Conservation (phyloP, 2,888 invertebrate species). For the Nymphalis c-album region DNA sequence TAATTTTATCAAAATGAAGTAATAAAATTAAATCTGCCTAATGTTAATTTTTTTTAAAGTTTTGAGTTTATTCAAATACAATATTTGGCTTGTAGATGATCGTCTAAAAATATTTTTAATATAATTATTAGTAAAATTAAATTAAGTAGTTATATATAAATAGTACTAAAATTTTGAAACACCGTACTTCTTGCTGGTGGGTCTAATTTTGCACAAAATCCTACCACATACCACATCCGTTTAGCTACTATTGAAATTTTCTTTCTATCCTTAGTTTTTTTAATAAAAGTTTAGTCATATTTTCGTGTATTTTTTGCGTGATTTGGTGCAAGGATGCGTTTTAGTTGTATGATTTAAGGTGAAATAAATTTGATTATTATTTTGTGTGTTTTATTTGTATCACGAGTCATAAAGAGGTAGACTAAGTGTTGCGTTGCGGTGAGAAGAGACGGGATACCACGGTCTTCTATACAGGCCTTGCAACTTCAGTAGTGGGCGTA, state of each 20-base stretch:
- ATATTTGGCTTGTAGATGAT: not conserved
- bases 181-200: too few relatives aligned
- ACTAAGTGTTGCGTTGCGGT: too few relatives aligned
- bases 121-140: not conserved
- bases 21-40: too few relatives aligned
- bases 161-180: not conserved
- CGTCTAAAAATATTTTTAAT: slow-evolving; percentile 6
- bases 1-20: not conserved
- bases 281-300: not conserved
- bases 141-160: slow-evolving; percentile 1
- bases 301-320: slow-evolving; percentile 6
- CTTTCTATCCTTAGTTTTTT: not conserved
- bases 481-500: too few relatives aligned
- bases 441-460: not conserved
- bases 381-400: slow-evolving; percentile 6
- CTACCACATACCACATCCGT: too few relatives aligned
- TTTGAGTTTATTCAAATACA: too few relatives aligned
- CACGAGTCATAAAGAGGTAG: not conserved
- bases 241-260: not conserved
- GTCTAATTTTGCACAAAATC: too few relatives aligned
- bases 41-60: too few relatives aligned
- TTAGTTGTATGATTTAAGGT: slow-evolving; percentile 25
- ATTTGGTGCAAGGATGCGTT: slow-evolving; percentile 23
- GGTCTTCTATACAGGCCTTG: too few relatives aligned
- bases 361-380: slow-evolving; percentile 19